Conservation (phyloP, 2,113 vertebrate genomes). For the Tamias sibiricus region DNA sequence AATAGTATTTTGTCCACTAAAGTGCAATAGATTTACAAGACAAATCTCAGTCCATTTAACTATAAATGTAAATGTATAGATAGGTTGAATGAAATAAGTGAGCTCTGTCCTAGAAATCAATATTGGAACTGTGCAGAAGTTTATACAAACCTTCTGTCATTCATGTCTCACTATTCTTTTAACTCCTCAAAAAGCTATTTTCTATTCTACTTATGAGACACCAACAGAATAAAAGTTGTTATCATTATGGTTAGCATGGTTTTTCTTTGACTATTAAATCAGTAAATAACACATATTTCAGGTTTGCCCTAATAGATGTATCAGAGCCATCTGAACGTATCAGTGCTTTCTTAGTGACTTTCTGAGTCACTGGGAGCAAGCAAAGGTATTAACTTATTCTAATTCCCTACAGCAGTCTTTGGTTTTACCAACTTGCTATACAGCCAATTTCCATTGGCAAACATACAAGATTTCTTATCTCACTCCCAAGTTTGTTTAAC, state of each 20-base stretch:
- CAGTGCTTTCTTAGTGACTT: not conserved
- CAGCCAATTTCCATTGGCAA: not conserved
- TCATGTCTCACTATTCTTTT: not conserved
- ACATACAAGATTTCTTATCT: not conserved
- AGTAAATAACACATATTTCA: not conserved
- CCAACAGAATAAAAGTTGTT: slow-evolving; percentile 1
- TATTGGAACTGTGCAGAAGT: not conserved
- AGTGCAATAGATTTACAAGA: not conserved
- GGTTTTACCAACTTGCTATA: not conserved
- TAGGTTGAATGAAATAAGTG: not conserved
- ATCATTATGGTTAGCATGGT: not conserved
- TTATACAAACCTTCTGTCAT: not conserved
- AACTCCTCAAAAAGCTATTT: slow-evolving; percentile 45
- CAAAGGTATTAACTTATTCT: slow-evolving; percentile 16
- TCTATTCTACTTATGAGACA: not conserved
- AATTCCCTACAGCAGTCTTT: not conserved
- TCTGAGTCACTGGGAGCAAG: not conserved
- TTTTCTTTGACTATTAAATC: not conserved
- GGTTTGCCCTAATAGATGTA: not conserved
- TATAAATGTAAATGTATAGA: not conserved
- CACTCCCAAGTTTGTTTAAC: not conserved
- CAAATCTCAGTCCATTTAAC: not conserved
- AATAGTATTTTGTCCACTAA: slow-evolving; percentile 13
- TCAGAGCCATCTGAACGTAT: not conserved
- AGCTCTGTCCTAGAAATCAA: not conserved